Percentiles rank a stretch among this genome's conserved stretches.
phyloP scores from a whole-genome alignment of 2,888 invertebrate species.

The Acanthoscelides obtectus region DNA sequence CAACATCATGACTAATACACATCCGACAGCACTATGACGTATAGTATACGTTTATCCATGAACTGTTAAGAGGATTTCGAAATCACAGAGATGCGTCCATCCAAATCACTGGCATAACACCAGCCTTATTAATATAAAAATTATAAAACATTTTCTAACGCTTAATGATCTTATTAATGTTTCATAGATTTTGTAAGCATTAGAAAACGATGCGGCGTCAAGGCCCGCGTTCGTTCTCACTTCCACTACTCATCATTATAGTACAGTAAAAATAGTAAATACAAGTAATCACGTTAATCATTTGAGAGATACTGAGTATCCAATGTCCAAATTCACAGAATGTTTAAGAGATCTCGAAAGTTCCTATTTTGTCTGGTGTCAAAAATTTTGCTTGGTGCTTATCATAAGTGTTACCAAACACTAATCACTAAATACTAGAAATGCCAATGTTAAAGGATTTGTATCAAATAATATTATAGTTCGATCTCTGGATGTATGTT shows the following conservation, averaged over 20 bases:
- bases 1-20: neutral
- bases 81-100: neutral
- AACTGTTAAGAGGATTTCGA: neutral
- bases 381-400: too few species aligned
- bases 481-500: too few species aligned
- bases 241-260: neutral
- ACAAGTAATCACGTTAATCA: neutral
- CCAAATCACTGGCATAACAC: neutral
- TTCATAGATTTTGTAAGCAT: neutral
- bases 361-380: too few species aligned
- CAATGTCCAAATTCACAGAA: too few species aligned
- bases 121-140: neutral
- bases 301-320: too few species aligned
- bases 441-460: too few species aligned
- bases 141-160: neutral
- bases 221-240: neutral
- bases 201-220: neutral
- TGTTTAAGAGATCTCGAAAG: too few species aligned
- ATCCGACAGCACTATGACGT: neutral
- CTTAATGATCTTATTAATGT: neutral
- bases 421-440: too few species aligned
- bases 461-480: too few species aligned
- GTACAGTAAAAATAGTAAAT: neutral
- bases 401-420: too few species aligned
- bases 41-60: neutral